Percentiles rank a stretch among this genome's conserved stretches.
phyloP scores from a whole-genome alignment of 2,888 invertebrate species.

The Drosophila birchii region DNA sequence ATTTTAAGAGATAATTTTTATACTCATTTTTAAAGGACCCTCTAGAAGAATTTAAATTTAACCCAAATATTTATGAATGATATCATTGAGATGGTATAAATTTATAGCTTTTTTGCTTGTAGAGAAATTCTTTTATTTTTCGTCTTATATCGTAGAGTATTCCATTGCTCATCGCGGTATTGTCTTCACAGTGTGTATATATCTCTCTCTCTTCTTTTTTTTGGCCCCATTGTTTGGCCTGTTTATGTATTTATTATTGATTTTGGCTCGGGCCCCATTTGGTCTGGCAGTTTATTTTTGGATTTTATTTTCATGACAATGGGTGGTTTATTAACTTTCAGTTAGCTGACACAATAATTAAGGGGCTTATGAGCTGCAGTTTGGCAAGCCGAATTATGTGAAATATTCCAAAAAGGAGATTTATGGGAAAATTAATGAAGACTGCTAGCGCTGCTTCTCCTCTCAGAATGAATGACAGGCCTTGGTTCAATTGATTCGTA shows the following conservation, averaged over 20 bases:
- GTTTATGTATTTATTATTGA: slow-evolving; percentile 47
- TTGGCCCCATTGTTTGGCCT: slow-evolving; percentile 22
- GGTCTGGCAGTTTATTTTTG: slow-evolving; percentile 40
- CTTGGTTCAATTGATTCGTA: slow-evolving; percentile 11
- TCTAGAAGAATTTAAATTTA: too few species aligned
- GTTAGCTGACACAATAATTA: slow-evolving; percentile 49
- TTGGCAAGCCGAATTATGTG: slow-evolving; percentile 25
- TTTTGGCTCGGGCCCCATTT: slow-evolving; percentile 44
- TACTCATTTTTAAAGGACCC: neutral
- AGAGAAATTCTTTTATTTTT: neutral
- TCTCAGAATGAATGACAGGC: slow-evolving; percentile 5
- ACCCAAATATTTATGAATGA: too few species aligned
- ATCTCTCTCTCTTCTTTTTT: neutral
- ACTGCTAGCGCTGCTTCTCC: neutral
- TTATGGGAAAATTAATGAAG: slow-evolving; percentile 23
- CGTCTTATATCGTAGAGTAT: neutral
- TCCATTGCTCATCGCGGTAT: neutral
- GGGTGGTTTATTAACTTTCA: slow-evolving; percentile 49
- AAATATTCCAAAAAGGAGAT: slow-evolving; percentile 15
- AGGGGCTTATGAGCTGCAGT: slow-evolving; percentile 30
- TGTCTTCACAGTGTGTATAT: slow-evolving; percentile 6
- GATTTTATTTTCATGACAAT: slow-evolving; percentile 45
- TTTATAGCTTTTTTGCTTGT: neutral
- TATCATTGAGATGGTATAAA: neutral
- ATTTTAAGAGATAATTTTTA: slow-evolving; percentile 1